These are phyloP conservation scores for Otocyon megalotis DNA, from an alignment of 2,113 vertebrate species.

Conservation along the genomic window DNA sequence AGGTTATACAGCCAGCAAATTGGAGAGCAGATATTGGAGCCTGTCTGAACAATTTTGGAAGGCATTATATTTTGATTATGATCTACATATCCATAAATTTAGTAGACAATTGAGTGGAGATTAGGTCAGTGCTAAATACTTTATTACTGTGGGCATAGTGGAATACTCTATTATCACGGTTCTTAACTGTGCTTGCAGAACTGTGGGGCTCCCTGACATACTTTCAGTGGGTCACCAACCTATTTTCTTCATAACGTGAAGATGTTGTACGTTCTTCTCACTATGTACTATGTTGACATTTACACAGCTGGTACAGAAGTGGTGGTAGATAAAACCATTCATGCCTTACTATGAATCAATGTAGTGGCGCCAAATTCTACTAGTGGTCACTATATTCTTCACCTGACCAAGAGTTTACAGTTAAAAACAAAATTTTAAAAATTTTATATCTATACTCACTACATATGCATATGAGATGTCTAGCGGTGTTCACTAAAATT, in stretches of 20 bases:
- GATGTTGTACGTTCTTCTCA: not conserved
- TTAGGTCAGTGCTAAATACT: not conserved
- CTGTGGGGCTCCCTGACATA: not conserved
- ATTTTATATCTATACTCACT: not conserved
- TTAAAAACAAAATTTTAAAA: not conserved
- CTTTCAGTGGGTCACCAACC: not conserved
- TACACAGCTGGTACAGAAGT: not conserved
- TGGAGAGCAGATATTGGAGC: not conserved
- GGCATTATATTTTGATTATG: not conserved
- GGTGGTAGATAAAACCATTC: not conserved
- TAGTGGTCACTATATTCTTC: not conserved
- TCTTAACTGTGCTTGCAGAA: not conserved
- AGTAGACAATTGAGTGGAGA: not conserved
- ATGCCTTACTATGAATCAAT: not conserved
- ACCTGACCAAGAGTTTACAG: not conserved
- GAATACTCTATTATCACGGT: not conserved
- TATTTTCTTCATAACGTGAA: not conserved
- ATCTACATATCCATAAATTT: not conserved
- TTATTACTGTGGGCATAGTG: not conserved
- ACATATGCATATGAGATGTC: not conserved
- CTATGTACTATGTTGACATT: not conserved
- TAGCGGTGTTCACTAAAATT: not conserved
- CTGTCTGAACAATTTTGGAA: constrained; percentile 8
- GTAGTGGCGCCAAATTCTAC: not conserved
- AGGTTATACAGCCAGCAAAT: not conserved